phyloP scores from a whole-genome alignment of 2,797 vertebrate genomes.

The Molothrus aeneus region DNA sequence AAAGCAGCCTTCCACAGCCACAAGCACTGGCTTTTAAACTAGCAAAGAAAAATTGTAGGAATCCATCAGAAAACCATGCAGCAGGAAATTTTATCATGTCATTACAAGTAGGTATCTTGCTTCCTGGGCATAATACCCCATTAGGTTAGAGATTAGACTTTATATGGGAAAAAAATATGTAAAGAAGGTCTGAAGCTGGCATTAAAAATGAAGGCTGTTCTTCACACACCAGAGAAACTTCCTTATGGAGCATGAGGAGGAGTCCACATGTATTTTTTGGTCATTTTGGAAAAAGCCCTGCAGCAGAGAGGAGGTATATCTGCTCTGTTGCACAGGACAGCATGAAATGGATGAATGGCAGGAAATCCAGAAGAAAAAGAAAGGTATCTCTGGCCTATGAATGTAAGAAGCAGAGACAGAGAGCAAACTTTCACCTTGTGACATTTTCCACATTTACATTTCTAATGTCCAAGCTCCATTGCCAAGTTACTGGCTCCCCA shows the following conservation, averaged over 20 bases:
- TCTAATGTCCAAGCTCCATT: not conserved
- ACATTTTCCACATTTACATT: not conserved
- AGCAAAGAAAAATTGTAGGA: not conserved
- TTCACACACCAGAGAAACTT: not conserved
- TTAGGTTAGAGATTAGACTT: not conserved
- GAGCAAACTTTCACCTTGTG: not conserved
- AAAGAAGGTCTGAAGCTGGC: not conserved
- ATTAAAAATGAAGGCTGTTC: not conserved
- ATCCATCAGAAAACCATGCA: not conserved
- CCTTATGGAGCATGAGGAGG: not conserved
- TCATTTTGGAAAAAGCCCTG: not conserved
- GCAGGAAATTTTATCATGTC: not conserved
- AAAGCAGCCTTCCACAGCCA: not conserved
- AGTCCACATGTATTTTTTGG: not conserved
- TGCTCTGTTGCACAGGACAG: not conserved
- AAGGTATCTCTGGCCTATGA: not conserved
- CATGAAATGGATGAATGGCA: not conserved
- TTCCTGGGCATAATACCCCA: not conserved
- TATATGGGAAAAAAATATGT: not conserved
- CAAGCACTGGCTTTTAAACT: not conserved
- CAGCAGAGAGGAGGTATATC: not conserved
- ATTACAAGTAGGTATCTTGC: not conserved
- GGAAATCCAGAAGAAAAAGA: not conserved
- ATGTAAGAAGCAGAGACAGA: not conserved
- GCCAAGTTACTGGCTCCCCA: not conserved